phyloP scores from a whole-genome alignment of 2,797 vertebrate genomes.

The Oreochromis grahami region DNA sequence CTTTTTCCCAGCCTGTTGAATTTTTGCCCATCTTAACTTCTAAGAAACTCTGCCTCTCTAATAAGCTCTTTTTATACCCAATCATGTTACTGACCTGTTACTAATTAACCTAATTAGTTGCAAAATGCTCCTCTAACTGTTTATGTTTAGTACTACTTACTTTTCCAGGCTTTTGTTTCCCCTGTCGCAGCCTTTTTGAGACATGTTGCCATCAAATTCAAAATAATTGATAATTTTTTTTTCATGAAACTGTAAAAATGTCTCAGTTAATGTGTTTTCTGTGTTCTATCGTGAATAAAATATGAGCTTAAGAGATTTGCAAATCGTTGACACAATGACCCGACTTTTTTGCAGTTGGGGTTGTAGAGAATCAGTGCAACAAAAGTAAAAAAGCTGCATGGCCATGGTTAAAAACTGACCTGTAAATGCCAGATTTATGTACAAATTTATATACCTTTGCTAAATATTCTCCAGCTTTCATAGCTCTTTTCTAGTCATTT shows the following conservation, averaged over 20 bases:
- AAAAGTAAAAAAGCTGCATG: neutral
- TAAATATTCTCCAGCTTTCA: neutral
- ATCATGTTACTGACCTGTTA: neutral
- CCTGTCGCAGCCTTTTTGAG: neutral
- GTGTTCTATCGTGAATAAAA: neutral
- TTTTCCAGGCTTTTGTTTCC: neutral
- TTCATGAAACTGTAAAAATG: neutral
- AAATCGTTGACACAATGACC: neutral
- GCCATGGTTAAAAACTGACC: neutral
- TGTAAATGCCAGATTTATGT: neutral
- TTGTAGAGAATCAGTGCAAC: neutral
- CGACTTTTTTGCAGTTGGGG: neutral
- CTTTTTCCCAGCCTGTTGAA: neutral
- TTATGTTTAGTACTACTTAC: neutral
- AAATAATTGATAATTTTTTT: no score
- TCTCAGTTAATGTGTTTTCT: neutral
- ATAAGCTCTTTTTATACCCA: neutral
- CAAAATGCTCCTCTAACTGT: neutral
- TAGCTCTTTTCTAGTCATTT: neutral
- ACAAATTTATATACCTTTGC: neutral
- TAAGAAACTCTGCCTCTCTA: neutral
- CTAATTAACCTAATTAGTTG: neutral
- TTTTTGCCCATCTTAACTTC: neutral
- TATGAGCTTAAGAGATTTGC: neutral
- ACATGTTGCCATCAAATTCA: neutral